phyloP scores from a whole-genome alignment of 2,113 vertebrate species.

The Galemys pyrenaicus region DNA sequence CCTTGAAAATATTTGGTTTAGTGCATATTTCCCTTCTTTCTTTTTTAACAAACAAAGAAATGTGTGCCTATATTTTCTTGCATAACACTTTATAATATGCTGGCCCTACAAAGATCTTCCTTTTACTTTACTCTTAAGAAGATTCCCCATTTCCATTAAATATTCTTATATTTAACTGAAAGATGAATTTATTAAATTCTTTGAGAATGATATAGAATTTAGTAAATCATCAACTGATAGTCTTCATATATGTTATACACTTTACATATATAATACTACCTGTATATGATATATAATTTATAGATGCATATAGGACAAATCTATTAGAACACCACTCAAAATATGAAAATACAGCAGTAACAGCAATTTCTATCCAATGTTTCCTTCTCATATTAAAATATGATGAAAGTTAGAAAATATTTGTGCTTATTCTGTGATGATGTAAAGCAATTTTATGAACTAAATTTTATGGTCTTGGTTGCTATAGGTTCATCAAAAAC shows the following conservation, averaged over 20 bases:
- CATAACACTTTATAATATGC: neutral
- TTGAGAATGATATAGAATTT: neutral
- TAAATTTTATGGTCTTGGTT: constrained; percentile 68
- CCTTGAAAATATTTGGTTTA: neutral
- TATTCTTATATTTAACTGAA: neutral
- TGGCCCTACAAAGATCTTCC: neutral
- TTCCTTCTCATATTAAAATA: constrained; percentile 8
- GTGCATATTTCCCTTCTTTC: neutral
- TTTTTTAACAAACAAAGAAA: constrained; percentile 34
- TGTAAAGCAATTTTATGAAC: constrained; percentile 61
- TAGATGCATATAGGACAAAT: neutral
- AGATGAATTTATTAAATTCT: neutral
- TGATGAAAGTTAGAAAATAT: neutral
- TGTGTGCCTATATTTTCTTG: neutral
- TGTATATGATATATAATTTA: neutral
- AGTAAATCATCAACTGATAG: neutral
- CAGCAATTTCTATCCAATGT: neutral
- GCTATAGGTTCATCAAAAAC: constrained; percentile 73
- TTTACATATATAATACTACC: neutral
- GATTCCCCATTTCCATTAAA: neutral
- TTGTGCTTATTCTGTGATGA: neutral
- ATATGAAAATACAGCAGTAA: neutral
- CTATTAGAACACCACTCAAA: constrained; percentile 5
- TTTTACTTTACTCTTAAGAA: neutral
- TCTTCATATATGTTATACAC: neutral